Percentiles rank a stretch among this genome's conserved stretches.
phyloP scores from a whole-genome alignment of 2,797 vertebrate species.

The Gouania willdenowi region DNA sequence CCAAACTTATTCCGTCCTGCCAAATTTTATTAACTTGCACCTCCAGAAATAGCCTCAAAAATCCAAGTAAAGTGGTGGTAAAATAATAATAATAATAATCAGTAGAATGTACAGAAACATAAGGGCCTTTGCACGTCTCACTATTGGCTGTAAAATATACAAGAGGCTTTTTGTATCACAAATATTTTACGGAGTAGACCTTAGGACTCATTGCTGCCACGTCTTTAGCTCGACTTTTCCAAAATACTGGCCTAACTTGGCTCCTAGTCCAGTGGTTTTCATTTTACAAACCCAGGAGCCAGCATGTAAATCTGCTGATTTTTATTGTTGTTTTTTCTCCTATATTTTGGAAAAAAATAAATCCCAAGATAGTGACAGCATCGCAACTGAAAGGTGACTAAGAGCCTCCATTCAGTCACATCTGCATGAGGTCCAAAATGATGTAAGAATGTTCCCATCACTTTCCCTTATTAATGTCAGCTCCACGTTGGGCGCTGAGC shows the following conservation, averaged over 20 bases:
- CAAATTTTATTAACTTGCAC: too few species aligned
- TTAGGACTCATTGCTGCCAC: not conserved
- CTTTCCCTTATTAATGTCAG: conserved; percentile 77
- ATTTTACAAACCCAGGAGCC: conserved; percentile 4
- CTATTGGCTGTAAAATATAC: conserved; percentile 37
- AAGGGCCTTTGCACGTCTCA: too few species aligned
- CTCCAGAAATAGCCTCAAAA: too few species aligned
- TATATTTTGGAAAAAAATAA: conserved; percentile 29
- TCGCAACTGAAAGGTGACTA: conserved; percentile 17
- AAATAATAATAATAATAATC: too few species aligned
- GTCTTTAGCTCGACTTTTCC: conserved; percentile 3
- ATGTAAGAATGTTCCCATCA: conserved; percentile 69
- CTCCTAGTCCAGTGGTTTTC: conserved; percentile 4
- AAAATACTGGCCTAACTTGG: conserved; percentile 24
- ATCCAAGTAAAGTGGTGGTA: too few species aligned
- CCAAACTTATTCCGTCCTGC: too few species aligned
- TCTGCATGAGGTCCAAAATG: conserved; percentile 66
- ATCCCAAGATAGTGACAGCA: conserved; percentile 31
- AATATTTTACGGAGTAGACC: conserved; percentile 17
- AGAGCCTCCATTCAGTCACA: conserved; percentile 59
- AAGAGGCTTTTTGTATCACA: too few species aligned
- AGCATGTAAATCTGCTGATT: conserved; percentile 30
- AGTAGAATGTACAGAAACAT: too few species aligned
- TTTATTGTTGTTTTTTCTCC: conserved; percentile 21
- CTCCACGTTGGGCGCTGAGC: conserved; percentile 61